A percentile compares a stretch with the other conserved stretches of the same genome.
Conservation (phyloP, 2,113 vertebrate species). For the Microcebus ravelobensis region DNA sequence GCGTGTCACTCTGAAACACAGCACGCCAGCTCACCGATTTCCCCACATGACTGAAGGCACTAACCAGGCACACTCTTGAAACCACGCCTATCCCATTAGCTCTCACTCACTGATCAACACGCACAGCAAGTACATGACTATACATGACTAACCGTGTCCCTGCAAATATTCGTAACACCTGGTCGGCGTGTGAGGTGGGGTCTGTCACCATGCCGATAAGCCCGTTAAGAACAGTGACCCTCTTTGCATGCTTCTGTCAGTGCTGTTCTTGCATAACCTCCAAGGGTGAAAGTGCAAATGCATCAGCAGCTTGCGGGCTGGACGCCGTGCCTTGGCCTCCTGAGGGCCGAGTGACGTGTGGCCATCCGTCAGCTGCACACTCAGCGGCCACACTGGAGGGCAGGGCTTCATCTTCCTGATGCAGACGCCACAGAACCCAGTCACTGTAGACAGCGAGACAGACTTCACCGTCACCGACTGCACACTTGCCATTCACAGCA, state of each 20-base stretch:
- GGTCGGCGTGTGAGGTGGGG: not conserved
- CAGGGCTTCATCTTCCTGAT: not conserved
- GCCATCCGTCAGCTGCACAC: not conserved
- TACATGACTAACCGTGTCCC: not conserved
- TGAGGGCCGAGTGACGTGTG: rapidly evolving
- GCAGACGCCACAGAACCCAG: not conserved
- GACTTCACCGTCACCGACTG: not conserved
- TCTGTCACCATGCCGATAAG: not conserved
- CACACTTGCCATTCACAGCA: not conserved
- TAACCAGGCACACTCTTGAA: not conserved
- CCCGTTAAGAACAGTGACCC: not conserved
- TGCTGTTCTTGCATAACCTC: not conserved
- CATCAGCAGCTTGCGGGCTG: not conserved
- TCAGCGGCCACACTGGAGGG: not conserved
- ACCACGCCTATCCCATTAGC: constrained; percentile 18
- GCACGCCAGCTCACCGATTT: constrained; percentile 54
- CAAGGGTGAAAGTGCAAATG: not conserved
- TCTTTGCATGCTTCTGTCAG: not conserved
- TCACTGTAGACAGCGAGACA: not conserved
- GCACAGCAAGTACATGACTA: not conserved
- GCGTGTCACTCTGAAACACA: constrained; percentile 7
- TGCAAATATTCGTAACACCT: constrained; percentile 27
- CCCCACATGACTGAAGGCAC: constrained; percentile 52
- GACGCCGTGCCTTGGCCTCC: not conserved
- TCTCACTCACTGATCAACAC: not conserved